A percentile compares a stretch with the other conserved stretches of the same genome.
These are phyloP conservation scores for Callipepla californica DNA, from an alignment of 2,113 vertebrate genomes.

Conservation along the genomic window DNA sequence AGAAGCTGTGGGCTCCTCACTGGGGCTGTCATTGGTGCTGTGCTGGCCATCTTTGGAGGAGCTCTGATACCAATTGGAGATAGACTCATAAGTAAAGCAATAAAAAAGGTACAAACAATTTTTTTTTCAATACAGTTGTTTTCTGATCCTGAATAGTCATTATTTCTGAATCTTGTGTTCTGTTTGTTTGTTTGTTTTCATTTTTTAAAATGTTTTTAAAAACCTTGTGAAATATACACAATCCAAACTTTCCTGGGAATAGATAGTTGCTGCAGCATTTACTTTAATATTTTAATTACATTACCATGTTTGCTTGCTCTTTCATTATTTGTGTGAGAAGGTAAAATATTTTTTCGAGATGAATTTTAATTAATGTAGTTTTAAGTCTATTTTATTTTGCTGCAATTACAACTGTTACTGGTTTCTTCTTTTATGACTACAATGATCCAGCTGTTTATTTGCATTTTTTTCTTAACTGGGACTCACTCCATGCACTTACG, in stretches of 20 bases:
- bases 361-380: neutral
- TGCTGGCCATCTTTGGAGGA: constrained; percentile 86
- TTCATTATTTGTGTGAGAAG: neutral
- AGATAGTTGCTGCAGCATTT: neutral
- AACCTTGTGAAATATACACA: neutral
- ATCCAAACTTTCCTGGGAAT: neutral
- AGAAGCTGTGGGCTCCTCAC: constrained; percentile 78
- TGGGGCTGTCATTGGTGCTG: constrained; percentile 82
- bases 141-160: neutral
- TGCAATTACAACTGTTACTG: neutral
- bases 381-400: neutral
- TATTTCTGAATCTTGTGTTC: neutral
- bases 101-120: constrained; percentile 83
- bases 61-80: constrained; percentile 90
- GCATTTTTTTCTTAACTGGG: neutral
- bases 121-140: too few relatives aligned
- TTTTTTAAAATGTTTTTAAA: neutral
- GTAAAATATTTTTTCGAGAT: neutral
- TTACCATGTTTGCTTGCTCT: neutral
- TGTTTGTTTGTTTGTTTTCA: neutral
- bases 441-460: neutral
- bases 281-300: neutral
- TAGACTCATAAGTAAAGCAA: constrained; percentile 78
- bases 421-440: neutral
- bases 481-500: neutral